Base-by-base conservation (phyloP, 2,113 vertebrate species). In the Buteo buteo region DNA sequence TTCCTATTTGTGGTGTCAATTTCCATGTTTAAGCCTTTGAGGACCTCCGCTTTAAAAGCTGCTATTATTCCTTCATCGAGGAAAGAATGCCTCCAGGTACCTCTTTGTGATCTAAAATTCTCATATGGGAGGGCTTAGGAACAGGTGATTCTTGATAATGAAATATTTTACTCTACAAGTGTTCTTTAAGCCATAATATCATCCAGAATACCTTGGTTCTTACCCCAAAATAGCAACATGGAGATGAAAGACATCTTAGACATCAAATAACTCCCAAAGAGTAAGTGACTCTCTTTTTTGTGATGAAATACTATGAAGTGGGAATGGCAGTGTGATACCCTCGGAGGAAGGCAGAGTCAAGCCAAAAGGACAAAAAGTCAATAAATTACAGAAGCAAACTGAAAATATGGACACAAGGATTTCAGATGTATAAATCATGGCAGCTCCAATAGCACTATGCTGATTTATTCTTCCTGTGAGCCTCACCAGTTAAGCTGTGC, bases 321-420 rank as follows among this genome's bases (percentile, higher is more conserved):
- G 57, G 87, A 94, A 94, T 77, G 82, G 78, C 82, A 82, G 88
- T 54, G 49, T 61, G 81, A 91, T 91, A 91, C 70, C 93, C 81
- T 93, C 87, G 74, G 70, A 95, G 58, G 28, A 91, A 90, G 78
- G 40, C 81, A 96, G 79, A 94, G 44, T 90, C 89, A 90, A 93
- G 85, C 82, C 66, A 80, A 93, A 93, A 96, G 90, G 92, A 95
- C 90, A 91, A 87, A 82, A 95, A 91, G 54, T 90, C 92, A 38
- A 88, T 96, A 97, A 96, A 96, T 97, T 96, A 93, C 70, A 88
- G 89, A 90, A 85, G 66, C 58, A 93, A 94, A 90, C 44, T 76
- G 87, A 93, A 96, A 93, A 94, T 76, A 93, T 1, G 2, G 82
- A 93, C 92, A 69, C 62, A 69, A 88, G 92, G 44, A 85, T 96